phyloP scores from a whole-genome alignment of 2,113 vertebrate genomes.

The Coptodon bakossiorum region DNA sequence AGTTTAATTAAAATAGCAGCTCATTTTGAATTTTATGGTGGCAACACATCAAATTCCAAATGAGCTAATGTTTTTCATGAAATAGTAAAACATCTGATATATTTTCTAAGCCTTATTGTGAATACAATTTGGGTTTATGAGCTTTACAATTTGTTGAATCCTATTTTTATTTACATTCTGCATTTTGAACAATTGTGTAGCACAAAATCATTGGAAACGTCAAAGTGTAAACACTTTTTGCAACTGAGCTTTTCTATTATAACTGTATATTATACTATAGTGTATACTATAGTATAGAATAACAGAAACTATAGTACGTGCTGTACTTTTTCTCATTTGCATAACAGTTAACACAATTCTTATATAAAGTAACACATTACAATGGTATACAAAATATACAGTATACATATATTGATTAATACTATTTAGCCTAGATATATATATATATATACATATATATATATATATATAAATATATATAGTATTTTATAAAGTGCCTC shows the following conservation, averaged over 20 bases:
- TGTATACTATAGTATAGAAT: constrained; percentile 48
- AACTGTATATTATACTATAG: constrained; percentile 48
- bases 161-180: not conserved
- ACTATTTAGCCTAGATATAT: constrained; percentile 69
- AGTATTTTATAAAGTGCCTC: constrained; percentile 79
- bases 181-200: constrained; percentile 21
- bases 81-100: not conserved
- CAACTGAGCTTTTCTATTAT: constrained; percentile 35
- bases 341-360: constrained; percentile 50
- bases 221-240: constrained; percentile 31
- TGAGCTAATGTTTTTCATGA: not conserved
- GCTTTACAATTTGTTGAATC: not conserved
- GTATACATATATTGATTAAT: constrained; percentile 68
- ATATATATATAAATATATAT: constrained; percentile 54
- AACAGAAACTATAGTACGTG: constrained; percentile 45
- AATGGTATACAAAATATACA: constrained; percentile 67
- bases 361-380: constrained; percentile 69
- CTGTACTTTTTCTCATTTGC: constrained; percentile 44
- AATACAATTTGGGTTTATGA: not conserved
- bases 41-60: not conserved
- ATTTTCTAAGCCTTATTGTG: not conserved
- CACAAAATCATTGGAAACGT: not conserved
- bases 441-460: constrained; percentile 25
- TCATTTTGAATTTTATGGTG: not conserved
- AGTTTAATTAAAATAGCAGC: not conserved